phyloP scores from a whole-genome alignment of 2,888 invertebrate genomes.

The Plemyria rubiginata region DNA sequence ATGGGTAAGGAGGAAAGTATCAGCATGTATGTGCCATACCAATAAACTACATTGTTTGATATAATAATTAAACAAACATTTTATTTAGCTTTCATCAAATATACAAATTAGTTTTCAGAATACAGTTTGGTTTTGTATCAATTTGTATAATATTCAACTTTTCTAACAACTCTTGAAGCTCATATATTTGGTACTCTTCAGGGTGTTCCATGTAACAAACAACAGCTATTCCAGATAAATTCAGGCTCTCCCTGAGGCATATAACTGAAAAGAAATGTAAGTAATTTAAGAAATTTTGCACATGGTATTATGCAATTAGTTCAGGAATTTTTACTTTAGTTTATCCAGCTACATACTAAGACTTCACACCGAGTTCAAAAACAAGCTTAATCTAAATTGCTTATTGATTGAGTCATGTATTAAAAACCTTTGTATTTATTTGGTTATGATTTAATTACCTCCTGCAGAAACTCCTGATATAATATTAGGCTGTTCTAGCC shows the following conservation, averaged over 20 bases:
- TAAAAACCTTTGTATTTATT: not conserved
- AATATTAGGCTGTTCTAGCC: constrained; percentile 79
- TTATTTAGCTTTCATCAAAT: constrained; percentile 52
- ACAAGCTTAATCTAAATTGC: no score
- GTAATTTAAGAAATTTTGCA: not conserved
- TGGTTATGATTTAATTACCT: constrained; percentile 55
- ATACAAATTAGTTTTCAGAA: constrained; percentile 72
- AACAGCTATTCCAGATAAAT: constrained; percentile 60
- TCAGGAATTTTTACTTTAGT: no score
- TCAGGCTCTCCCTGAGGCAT: constrained; percentile 63
- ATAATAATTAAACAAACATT: constrained; percentile 2
- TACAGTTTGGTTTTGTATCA: constrained; percentile 49
- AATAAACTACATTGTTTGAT: not conserved
- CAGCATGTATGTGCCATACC: not conserved
- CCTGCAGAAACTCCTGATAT: constrained; percentile 77
- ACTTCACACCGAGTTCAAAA: no score
- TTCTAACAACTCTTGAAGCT: constrained; percentile 61
- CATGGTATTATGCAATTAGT: no score
- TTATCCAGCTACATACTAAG: no score
- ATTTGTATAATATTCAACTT: constrained; percentile 60
- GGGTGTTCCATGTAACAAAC: constrained; percentile 69
- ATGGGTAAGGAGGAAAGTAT: no score
- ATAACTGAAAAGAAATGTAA: constrained; percentile 64
- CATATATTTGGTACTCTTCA: constrained; percentile 63
- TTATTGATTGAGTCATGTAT: no score